Base-by-base conservation (phyloP, 1,140 invertebrate species). In the Pogonognathellus flavescens region DNA sequence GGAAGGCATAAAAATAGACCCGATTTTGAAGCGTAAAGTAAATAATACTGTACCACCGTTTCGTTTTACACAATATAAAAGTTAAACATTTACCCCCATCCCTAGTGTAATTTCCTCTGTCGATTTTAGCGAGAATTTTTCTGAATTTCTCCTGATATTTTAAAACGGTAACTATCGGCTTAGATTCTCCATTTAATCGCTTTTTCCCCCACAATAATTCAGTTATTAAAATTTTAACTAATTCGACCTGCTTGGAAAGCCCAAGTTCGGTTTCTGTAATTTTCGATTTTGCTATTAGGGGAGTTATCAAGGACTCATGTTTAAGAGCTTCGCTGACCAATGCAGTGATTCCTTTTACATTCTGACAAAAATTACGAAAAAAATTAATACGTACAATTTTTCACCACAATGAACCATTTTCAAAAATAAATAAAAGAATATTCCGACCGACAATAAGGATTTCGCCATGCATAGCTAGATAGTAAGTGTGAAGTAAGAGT, bases 171-270 rank as follows among this genome's bases (percentile, higher is more conserved):
- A 94, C 91, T 16, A 88, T 66, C 8, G 95, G 95, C 90, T 94
- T 95, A 87, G 93, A 93, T 70, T 94, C 92, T 16, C 93, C 92
- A 82, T 92, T 92, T 14, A 97, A 91, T n/a, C 89, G 84, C 90
- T 93, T 93, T 89, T 91, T 95, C 60, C 95, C 95, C 92, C 95
- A 96, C n/a, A 97, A 90, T 31, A 96, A 91, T 90, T 97, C 96
- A 59, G 95, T 94, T 85, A 96, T 93, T 8, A 97, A 91, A 88
- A 97, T 92, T 91, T 92, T 93, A 0, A 94, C 94, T 76, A 97
- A 90, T 91, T 93, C 93, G 2, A 92, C 91, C 89, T 96, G 93
- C 86, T 84, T 84, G 1, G 50, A 31, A 18, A 96, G 91, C 76
- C 93, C 91, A 22, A 93, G 90, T 89, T 95, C 94, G 84, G 94